phyloP scores from a whole-genome alignment of 2,113 vertebrate genomes.

The Tapirus terrestris region DNA sequence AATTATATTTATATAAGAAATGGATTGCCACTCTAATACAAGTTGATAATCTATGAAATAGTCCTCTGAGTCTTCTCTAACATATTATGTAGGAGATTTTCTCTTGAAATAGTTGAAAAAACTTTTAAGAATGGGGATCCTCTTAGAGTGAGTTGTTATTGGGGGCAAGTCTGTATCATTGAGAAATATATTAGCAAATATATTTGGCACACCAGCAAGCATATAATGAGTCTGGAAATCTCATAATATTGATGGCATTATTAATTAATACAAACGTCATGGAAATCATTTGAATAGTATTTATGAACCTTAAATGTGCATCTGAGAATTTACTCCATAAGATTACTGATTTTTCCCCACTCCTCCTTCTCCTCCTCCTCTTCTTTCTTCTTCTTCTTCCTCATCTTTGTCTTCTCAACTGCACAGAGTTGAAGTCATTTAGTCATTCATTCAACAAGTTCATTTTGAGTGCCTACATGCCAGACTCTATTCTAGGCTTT shows the following conservation, averaged over 20 bases:
- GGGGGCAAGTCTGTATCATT: background rate
- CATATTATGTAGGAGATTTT: background rate
- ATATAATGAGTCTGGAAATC: background rate
- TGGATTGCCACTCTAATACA: background rate
- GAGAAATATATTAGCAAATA: background rate
- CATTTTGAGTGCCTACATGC: background rate
- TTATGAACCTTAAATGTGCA: background rate
- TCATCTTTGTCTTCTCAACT: background rate
- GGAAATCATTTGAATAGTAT: background rate
- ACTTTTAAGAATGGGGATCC: background rate
- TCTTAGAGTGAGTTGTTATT: background rate
- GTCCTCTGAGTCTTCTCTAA: background rate
- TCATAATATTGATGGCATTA: background rate
- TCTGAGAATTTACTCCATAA: background rate
- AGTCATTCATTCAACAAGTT: background rate
- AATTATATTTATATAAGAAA: background rate
- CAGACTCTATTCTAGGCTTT: background rate
- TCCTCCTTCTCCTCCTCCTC: background rate
- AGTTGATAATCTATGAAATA: background rate
- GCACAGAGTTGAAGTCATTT: background rate
- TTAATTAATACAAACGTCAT: background rate
- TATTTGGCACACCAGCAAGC: background rate
- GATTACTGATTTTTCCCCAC: background rate
- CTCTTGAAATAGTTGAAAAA: constrained; percentile 30
- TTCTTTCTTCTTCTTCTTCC: background rate